These are phyloP conservation scores for Coturnix japonica DNA, from an alignment of 2,113 vertebrate species.

Conservation along the genomic window DNA sequence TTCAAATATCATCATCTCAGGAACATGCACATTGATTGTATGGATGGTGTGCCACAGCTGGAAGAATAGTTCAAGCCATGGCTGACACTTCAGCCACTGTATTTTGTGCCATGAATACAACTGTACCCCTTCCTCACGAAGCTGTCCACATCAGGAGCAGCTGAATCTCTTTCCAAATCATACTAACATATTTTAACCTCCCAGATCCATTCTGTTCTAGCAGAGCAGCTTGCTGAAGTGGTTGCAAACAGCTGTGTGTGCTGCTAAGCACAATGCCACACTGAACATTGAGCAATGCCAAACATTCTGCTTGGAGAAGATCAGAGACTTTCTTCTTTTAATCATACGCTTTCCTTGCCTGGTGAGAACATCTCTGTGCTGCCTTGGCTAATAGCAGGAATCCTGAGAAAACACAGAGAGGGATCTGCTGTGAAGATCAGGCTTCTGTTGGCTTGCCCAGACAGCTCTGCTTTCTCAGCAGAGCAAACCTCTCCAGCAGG, in stretches of 20 bases:
- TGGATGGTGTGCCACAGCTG: fast-evolving
- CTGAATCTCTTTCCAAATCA: background rate
- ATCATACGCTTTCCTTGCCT: background rate
- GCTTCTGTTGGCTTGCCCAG: background rate
- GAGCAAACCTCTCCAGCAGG: background rate
- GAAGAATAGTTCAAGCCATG: fast-evolving
- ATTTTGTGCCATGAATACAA: background rate
- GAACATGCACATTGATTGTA: fast-evolving
- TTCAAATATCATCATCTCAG: background rate
- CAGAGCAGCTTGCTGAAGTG: background rate
- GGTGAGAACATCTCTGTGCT: background rate
- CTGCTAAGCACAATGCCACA: fast-evolving
- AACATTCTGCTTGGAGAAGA: background rate
- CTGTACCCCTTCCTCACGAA: background rate
- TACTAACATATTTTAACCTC: background rate
- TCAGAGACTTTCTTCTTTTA: background rate
- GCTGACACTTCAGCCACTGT: background rate
- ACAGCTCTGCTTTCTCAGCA: background rate
- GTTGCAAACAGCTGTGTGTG: background rate
- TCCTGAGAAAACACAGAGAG: background rate
- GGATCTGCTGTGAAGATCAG: background rate
- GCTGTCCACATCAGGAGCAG: background rate
- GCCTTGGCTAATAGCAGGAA: background rate
- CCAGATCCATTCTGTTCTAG: background rate
- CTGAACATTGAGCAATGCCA: background rate